phyloP scores from a whole-genome alignment of 2,888 invertebrate species.

The Dilophus febrilis region DNA sequence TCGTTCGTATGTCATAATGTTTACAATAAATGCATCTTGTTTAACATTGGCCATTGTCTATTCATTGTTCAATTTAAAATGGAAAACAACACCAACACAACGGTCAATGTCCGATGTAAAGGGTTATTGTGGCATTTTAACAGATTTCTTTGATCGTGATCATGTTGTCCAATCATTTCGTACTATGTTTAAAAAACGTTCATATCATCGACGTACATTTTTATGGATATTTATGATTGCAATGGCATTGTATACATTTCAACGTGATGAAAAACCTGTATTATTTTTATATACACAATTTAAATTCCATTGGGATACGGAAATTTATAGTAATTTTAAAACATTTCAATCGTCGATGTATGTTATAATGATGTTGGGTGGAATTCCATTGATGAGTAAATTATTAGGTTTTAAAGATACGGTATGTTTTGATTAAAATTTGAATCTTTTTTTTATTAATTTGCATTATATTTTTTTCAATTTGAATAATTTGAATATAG shows the following conservation, averaged over 20 bases:
- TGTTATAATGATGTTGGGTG: constrained; percentile 50
- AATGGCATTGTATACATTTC: constrained; percentile 67
- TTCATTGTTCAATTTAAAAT: constrained; percentile 42
- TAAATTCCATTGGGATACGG: constrained; percentile 54
- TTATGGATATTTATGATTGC: constrained; percentile 51
- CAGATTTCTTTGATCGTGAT: constrained; percentile 53
- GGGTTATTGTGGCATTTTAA: constrained; percentile 38
- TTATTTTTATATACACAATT: constrained; percentile 56
- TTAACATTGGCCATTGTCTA: constrained; percentile 46
- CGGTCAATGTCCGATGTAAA: constrained; percentile 38
- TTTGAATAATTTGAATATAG: constrained; percentile 21
- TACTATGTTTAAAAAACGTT: constrained; percentile 42
- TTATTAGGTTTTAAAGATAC: constrained; percentile 50
- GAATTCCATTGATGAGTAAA: constrained; percentile 54
- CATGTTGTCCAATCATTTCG: constrained; percentile 45
- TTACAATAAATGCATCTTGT: constrained; percentile 46
- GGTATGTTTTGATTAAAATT: constrained; percentile 22
- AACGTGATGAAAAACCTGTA: constrained; percentile 63
- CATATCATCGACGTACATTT: constrained; percentile 39
- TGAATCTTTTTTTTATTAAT: neutral
- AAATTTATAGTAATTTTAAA: constrained; percentile 51
- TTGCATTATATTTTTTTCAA: neutral
- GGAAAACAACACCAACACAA: constrained; percentile 52
- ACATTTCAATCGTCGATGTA: constrained; percentile 56
- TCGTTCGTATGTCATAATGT: constrained; percentile 54